Conservation (phyloP, 2,113 vertebrate species). For the Halcyon senegalensis region DNA sequence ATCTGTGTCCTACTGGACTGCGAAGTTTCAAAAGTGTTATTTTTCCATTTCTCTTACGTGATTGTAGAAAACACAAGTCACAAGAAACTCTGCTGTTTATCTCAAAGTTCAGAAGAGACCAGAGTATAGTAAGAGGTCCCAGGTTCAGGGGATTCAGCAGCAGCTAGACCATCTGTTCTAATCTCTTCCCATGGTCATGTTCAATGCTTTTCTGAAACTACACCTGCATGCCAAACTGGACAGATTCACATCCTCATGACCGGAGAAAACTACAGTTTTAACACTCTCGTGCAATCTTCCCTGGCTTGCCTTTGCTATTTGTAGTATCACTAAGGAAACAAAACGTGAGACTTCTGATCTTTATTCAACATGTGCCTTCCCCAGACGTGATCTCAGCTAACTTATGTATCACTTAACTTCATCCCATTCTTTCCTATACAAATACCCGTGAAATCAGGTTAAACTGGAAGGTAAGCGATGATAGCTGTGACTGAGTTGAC, state of each 20-base stretch:
- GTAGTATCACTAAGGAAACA: constrained; percentile 52
- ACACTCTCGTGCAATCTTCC: background rate
- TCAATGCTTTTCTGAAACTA: constrained; percentile 22
- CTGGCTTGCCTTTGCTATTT: constrained; percentile 40
- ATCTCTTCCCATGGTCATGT: background rate
- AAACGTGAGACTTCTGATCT: background rate
- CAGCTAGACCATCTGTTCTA: background rate
- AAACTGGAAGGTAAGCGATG: background rate
- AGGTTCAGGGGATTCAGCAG: background rate
- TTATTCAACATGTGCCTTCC: constrained; percentile 43
- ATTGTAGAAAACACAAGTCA: background rate
- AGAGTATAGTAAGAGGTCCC: background rate
- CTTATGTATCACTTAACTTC: background rate
- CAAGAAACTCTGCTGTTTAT: background rate
- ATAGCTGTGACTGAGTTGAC: background rate
- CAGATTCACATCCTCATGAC: background rate
- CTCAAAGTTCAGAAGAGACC: background rate
- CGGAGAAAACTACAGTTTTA: background rate
- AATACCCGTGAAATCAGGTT: constrained; percentile 12
- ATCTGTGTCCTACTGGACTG: background rate
- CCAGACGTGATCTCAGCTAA: constrained; percentile 62
- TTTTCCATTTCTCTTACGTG: background rate
- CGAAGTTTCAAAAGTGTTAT: background rate
- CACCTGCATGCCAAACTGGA: constrained; percentile 7
- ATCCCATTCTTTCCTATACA: constrained; percentile 13